Base-by-base conservation (phyloP, 2,888 invertebrate genomes). In the Amphipyra berbera region DNA sequence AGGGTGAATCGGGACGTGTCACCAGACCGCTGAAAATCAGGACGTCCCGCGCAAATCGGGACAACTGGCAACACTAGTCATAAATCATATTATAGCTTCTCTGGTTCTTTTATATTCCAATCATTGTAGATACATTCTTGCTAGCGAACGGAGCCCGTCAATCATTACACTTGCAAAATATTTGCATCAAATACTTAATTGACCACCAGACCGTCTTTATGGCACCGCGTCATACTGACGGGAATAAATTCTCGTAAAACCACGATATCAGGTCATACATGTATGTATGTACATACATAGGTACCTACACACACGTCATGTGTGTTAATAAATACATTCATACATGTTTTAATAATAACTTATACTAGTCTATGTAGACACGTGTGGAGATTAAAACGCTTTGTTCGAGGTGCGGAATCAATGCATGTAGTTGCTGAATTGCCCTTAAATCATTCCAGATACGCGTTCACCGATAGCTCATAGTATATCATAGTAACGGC, bases 191-290 rank as follows among this genome's bases (percentile, higher is more conserved):
- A 38, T 49, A 46, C 40, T 1, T 30, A 30, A 30, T 45, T 40
- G 55, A 38, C 35, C 37, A 21, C 10, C 41, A 21, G n/a, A 40
- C 41, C 42, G 41, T 15, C 44, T 60, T 50, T 67, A 73, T 67
- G 48, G 48, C 68, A 15, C 5, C 9, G 10, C 70, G 68, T 60
- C 69, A 56, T 35, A 15, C 9, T 33, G 65, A 59, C 72, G 42
- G 59, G 55, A 69, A 69, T 72, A 69, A 2, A 56, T 71, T 40
- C 68, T 70, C 72, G 54, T 73, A 57, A 73, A 73, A 57, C 73
- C 49, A 50, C 54, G 56, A 61, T 67, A 60, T 67, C 52, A 38
- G 13, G 56, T 35, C 33, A 46, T 42, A 54, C 49, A 54, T 37
- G 10, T 57, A 21, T 33, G 37, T 21, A 21, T 2, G 21, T 21